Evolutionary conservation across 2,888 invertebrate genomes (phyloP), one percentile per base, ranked within the genome.

Genomic region (Meandrusa payeni): DNA sequence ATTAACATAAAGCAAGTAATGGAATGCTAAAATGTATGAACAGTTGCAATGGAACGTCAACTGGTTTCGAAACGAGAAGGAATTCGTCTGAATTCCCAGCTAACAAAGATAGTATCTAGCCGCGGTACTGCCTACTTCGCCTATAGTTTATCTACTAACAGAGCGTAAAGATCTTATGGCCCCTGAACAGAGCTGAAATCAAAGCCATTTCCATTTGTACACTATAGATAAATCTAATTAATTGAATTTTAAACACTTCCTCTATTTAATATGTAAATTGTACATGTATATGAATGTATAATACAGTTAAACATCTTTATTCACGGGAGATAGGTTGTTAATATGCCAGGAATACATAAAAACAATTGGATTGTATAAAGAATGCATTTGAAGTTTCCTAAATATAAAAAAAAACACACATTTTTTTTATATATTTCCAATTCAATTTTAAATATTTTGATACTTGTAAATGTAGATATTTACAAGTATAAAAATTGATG

Each of bases 61-160:
- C 11, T 19, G 36, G 23, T 36, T 42, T 23, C 36, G 36, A 19
- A 42, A 42, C 36, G 23, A 37, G 28, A 42, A 42, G 42, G 42
- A 42, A 42, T 31, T 37, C 36, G 37, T 29, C 24, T 37, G 7
- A 42, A 42, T 42, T 31, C 29, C 42, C 17, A 2, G 11, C 32
- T 36, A 31, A 29, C 36, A 36, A 17, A 23, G 36, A 42, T 37
- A 24, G 7, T 29, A 42, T 37, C 36, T 15, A 6, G 19, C 9
- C 23, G 29, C 29, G 29, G 22, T 11, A 23, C 36, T 24, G 42
- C 29, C 19, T 29, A 15, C 34, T 5, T 10, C 6, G 36, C 29
- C 28, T 12, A 42, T 42, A 29, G 37, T 13, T 42, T 31, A 12
- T 23, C 29, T 37, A 7, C 19, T n/a, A 7, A 40, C 26, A 5